Conservation (phyloP, 2,797 vertebrate species). For the Arrhamphus sclerolepis region DNA sequence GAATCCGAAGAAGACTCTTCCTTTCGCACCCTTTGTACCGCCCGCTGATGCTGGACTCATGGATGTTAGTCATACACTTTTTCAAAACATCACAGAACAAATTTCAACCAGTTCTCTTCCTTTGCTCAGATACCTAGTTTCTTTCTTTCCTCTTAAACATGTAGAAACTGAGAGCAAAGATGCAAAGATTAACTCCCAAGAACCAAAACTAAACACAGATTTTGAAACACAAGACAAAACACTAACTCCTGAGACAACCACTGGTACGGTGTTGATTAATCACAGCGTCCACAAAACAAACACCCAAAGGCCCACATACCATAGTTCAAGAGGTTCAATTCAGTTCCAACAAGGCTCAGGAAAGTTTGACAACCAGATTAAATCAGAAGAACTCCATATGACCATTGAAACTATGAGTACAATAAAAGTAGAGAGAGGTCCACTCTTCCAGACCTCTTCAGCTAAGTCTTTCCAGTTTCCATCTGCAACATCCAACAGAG, state of each 20-base stretch:
- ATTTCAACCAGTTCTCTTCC: neutral
- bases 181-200: neutral
- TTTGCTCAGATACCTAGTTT: neutral
- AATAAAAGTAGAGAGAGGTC: neutral
- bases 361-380: neutral
- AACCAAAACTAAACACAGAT: neutral
- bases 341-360: constrained; percentile 4
- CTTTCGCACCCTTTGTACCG: neutral
- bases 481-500: neutral
- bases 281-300: neutral
- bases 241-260: neutral
- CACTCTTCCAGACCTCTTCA: constrained; percentile 1
- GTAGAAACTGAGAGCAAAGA: neutral
- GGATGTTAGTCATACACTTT: neutral
- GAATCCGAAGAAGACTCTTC: fast-evolving
- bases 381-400: neutral
- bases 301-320: neutral
- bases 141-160: neutral
- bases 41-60: neutral
- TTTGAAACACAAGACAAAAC: neutral
- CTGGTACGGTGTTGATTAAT: neutral
- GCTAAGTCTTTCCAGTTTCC: neutral
- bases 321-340: neutral
- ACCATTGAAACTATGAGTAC: neutral
- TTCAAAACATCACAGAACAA: neutral